Percentiles rank a stretch among this genome's conserved stretches.
Conservation (phyloP, 2,888 invertebrate species). For the Spialia ferax region DNA sequence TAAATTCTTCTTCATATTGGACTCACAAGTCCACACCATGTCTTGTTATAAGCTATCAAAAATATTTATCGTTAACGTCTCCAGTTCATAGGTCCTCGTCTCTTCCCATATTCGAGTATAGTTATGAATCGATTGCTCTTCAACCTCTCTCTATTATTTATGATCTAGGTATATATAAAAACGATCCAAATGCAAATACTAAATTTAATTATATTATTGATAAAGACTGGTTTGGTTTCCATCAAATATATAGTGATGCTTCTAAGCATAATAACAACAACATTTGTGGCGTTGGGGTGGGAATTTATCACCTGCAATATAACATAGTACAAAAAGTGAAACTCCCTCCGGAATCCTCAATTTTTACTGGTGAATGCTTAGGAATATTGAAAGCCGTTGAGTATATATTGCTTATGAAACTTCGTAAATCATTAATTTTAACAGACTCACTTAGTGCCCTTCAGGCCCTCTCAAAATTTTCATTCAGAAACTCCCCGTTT, state of each 20-base stretch:
- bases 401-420: background rate
- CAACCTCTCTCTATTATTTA: background rate
- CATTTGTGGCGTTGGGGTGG: background rate
- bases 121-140: background rate
- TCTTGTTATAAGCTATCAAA: background rate
- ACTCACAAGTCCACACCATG: background rate
- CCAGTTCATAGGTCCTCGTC: background rate
- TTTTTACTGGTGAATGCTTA: background rate
- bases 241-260: constrained; percentile 1
- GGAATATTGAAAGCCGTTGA: background rate
- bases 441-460: background rate
- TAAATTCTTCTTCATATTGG: background rate
- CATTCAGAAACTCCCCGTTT: background rate
- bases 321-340: background rate
- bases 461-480: background rate
- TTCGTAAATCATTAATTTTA: background rate
- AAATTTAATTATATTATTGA: background rate
- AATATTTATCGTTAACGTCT: background rate
- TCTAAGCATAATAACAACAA: background rate
- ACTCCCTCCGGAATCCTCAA: background rate
- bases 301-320: background rate
- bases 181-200: background rate
- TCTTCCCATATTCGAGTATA: background rate
- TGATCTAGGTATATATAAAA: background rate
- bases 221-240: background rate